Conservation (phyloP, 2,888 invertebrate species). For the Cephus rjabovi region DNA sequence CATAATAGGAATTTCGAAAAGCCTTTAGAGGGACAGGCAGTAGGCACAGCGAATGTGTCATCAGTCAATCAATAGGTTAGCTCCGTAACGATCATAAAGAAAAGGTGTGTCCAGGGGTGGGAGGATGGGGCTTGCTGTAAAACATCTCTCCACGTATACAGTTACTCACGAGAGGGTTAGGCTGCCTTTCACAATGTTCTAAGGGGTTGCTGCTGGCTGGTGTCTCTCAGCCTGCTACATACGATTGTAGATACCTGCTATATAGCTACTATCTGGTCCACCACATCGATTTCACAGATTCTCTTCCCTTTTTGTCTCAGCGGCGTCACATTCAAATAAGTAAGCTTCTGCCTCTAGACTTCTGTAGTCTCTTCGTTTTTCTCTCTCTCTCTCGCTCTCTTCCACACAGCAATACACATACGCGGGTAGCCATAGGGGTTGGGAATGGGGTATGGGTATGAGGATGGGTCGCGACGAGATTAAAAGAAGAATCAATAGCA, state of each 20-base stretch:
- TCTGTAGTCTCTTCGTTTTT: slow-evolving; percentile 25
- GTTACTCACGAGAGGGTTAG: no score
- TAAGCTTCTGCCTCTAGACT: slow-evolving; percentile 43
- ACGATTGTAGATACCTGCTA: no score
- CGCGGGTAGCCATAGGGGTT: slow-evolving; percentile 3
- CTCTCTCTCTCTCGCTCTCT: slow-evolving; percentile 18
- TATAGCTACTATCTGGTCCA: slow-evolving; percentile 8
- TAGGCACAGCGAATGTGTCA: background rate
- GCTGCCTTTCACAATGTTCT: no score
- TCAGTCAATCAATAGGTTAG: slow-evolving; percentile 3
- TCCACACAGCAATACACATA: background rate
- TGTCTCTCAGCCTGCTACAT: no score
- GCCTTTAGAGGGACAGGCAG: no score
- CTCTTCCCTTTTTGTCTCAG: slow-evolving; percentile 57
- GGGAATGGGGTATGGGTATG: slow-evolving; percentile 15
- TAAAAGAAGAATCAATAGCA: slow-evolving; percentile 66
- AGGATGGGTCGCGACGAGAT: slow-evolving; percentile 64
- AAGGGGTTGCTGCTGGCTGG: no score
- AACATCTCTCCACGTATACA: no score
- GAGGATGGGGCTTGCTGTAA: no score
- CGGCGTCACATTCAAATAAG: slow-evolving; percentile 65
- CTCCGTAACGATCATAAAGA: background rate
- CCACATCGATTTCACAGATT: slow-evolving; percentile 60
- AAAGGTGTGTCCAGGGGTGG: background rate
- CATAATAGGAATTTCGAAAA: no score